A percentile compares a stretch with the other conserved stretches of the same genome.
These are phyloP conservation scores for Beroe ovata DNA, from an alignment of 37 sponge, comb jelly and placozoan species.

Conservation along the genomic window DNA sequence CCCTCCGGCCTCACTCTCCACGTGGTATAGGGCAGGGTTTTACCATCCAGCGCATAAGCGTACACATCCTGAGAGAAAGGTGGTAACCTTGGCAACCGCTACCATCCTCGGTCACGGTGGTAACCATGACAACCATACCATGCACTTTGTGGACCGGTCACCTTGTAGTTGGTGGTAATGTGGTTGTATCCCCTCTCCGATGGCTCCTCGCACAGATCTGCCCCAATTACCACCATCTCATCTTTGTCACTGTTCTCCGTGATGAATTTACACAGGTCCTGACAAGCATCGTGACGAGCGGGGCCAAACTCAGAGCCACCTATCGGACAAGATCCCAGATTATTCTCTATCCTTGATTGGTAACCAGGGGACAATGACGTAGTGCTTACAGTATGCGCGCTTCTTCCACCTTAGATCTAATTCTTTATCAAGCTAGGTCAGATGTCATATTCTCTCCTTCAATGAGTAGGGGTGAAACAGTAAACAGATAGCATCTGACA, in stretches of 20 bases:
- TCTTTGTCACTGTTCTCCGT: background rate
- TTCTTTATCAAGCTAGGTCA: too few species aligned
- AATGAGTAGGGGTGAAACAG: too few species aligned
- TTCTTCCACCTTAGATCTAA: too few species aligned
- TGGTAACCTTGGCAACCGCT: too few species aligned
- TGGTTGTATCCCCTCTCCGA: constrained; percentile 19
- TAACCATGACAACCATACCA: too few species aligned
- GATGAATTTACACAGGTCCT: constrained; percentile 6
- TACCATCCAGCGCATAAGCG: constrained; percentile 51
- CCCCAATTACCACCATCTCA: constrained; percentile 43
- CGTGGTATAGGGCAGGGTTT: constrained; percentile 18
- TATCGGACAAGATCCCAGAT: background rate
- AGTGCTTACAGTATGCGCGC: too few species aligned
- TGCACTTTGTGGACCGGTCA: too few species aligned
- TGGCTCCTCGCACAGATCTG: constrained; percentile 27
- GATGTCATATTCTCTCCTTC: too few species aligned
- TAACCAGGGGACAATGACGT: too few species aligned
- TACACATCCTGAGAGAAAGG: constrained; percentile 31
- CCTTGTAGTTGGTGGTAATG: constrained; percentile 26
- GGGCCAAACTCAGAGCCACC: constrained; percentile 19
- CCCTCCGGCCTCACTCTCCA: constrained; percentile 59
- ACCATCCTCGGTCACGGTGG: too few species aligned
- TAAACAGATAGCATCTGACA: too few species aligned
- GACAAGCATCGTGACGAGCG: background rate
- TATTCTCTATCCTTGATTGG: too few species aligned